Conservation (phyloP, 1,140 invertebrate genomes). For the Coboldia fuscipes region DNA sequence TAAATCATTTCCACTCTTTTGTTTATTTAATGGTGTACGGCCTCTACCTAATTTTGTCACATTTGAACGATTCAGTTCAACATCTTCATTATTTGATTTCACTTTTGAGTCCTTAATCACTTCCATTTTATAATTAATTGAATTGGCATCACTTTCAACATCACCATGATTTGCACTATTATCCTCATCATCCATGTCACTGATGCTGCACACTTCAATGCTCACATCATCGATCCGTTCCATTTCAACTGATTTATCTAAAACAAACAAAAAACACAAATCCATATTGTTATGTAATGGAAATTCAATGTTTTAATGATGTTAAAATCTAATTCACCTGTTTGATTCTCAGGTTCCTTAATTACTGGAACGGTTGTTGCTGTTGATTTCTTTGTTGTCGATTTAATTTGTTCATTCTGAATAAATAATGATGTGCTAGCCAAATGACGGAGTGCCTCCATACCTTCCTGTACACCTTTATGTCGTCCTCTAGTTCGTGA, state of each 20-base stretch:
- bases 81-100: not conserved
- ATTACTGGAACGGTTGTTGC: slow-evolving; percentile 18
- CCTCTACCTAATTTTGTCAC: slow-evolving; percentile 1
- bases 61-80: not conserved
- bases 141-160: not conserved
- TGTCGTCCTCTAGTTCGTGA: too few relatives aligned
- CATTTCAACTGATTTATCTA: slow-evolving; percentile 16
- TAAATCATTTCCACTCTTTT: not conserved
- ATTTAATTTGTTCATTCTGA: slow-evolving; percentile 16
- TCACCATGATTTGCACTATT: not conserved
- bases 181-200: slow-evolving; percentile 11
- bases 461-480: slow-evolving; percentile 17
- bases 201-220: slow-evolving; percentile 7
- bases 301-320: not conserved
- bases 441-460: slow-evolving; percentile 21
- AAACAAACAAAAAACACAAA: not conserved
- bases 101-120: not conserved
- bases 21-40: slow-evolving; percentile 3
- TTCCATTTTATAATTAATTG: not conserved
- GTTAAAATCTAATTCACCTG: slow-evolving; percentile 2
- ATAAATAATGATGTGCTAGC: slow-evolving; percentile 21
- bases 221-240: slow-evolving; percentile 11
- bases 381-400: slow-evolving; percentile 6
- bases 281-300: not conserved
- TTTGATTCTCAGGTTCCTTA: slow-evolving; percentile 14